Evolutionary conservation across 2,888 invertebrate genomes (phyloP).

Genomic region (Dastarcus helophoroides): DNA sequence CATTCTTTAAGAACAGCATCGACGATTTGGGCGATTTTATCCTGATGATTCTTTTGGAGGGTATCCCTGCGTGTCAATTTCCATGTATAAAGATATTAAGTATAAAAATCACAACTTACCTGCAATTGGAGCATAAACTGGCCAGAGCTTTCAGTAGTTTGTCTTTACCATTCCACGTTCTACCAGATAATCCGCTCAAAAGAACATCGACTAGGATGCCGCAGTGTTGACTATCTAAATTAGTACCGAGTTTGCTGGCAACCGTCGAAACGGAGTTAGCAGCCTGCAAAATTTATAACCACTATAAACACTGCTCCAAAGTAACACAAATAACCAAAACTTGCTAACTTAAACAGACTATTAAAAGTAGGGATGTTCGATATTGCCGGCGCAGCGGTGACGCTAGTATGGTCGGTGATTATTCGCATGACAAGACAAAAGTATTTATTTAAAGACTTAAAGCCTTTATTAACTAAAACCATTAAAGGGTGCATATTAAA

Average conservation of each 20-base stretch:
- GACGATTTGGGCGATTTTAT: slow-evolving; percentile 42
- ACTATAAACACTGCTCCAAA: too few species aligned
- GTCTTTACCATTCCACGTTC: slow-evolving; percentile 87
- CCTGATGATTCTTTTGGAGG: too few species aligned
- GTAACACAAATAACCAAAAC: too few species aligned
- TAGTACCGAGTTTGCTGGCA: slow-evolving; percentile 55
- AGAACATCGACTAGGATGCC: slow-evolving; percentile 52
- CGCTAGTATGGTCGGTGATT: too few species aligned
- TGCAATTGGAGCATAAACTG: slow-evolving; percentile 55
- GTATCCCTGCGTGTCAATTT: slow-evolving; percentile 29
- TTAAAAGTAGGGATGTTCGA: too few species aligned
- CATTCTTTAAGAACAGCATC: slow-evolving; percentile 67
- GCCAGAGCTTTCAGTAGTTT: slow-evolving; percentile 67
- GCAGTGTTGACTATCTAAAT: slow-evolving; percentile 52
- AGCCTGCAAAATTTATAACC: slow-evolving; percentile 44
- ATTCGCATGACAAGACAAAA: too few species aligned
- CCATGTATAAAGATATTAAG: neutral
- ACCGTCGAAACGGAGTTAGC: slow-evolving; percentile 73
- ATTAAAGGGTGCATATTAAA: too few species aligned
- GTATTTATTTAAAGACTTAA: too few species aligned
- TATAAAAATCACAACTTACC: slow-evolving; percentile 42
- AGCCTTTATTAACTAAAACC: too few species aligned
- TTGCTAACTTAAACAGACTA: too few species aligned
- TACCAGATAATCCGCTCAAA: slow-evolving; percentile 60
- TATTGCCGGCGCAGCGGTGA: too few species aligned